A percentile compares a stretch with the other conserved stretches of the same genome.
Conservation (phyloP, 92 coral and sea anemone genomes). For the Porites divaricata region DNA sequence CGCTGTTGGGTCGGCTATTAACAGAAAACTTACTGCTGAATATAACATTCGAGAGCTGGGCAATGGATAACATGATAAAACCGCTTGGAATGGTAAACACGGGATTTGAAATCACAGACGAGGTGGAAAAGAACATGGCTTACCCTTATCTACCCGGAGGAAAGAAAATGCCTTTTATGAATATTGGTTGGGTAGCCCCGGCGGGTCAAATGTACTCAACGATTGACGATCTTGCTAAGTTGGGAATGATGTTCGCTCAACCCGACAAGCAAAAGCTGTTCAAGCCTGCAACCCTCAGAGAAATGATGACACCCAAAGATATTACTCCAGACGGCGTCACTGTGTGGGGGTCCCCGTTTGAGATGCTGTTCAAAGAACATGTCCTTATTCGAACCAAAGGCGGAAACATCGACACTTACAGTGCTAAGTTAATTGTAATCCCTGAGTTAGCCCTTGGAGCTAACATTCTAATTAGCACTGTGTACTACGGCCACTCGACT, state of each 20-base stretch:
- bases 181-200: conserved; percentile 45
- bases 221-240: conserved; percentile 34
- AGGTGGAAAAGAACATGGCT: conserved; percentile 46
- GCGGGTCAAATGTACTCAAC: conserved; percentile 49
- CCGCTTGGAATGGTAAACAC: conserved; percentile 50
- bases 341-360: conserved; percentile 50
- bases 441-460: conserved; percentile 44
- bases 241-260: conserved; percentile 51
- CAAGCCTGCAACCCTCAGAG: conserved; percentile 41
- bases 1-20: conserved; percentile 40
- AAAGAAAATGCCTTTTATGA: conserved; percentile 15
- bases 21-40: conserved; percentile 49
- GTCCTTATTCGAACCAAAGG: conserved; percentile 31
- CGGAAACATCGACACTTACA: conserved; percentile 36
- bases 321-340: conserved; percentile 46
- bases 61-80: conserved; percentile 12
- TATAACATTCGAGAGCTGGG: conserved; percentile 46
- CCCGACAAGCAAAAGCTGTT: conserved; percentile 34
- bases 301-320: conserved; percentile 41
- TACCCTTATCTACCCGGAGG: conserved; percentile 38
- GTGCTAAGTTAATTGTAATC: not conserved
- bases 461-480: conserved; percentile 24
- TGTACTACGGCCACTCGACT: not conserved
- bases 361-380: conserved; percentile 29
- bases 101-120: conserved; percentile 45